Base-by-base conservation (phyloP, 2,797 vertebrate species). In the Melanotaenia nigrans region DNA sequence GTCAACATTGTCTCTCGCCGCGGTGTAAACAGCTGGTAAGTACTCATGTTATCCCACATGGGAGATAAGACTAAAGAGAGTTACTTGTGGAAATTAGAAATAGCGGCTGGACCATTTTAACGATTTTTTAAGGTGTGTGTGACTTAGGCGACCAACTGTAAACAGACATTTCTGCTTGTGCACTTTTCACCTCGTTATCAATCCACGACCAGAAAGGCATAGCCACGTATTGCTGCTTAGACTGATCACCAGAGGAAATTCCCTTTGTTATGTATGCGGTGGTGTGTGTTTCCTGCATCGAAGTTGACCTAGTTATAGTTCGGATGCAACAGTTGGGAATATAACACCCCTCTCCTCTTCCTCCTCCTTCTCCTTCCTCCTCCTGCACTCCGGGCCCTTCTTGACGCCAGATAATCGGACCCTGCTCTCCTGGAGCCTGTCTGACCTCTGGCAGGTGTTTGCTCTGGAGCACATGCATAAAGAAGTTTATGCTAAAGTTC, bases 1-100 rank as follows among this genome's bases (percentile, higher is more conserved):
- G 94, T 93, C 92, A 90, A 91, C 93, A 85, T 77, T 78, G 88
- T 87, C 84, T 61, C 72, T 70, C 3, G 4, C 74, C 71, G 86
- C 84, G 65, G 78, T 60, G 85, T 93, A 87, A 94, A 93, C 94
- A 94, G 93, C 94, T 94, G 95, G 95, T 95, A 91, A 90, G 94
- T 95, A 68, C 73, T 68, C 53, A 2, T 63, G n/a, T 77, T 73
- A 77, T 36, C 28, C 20, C 32, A 5, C 28, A 25, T 56, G 42
- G 47, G 61, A 74, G 9, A 24, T 60, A 60, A 16, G 64, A 14
- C n/a, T 24, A 3, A 11, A 25, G 33, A 0, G 20, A 72, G 60
- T 64, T 54, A 51, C 7, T 33, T 20, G 32, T 1, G 8, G 2
- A 1, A 4, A 24, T 14, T 45, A 14, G 0, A 66, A 47, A 3